phyloP scores from a whole-genome alignment of 2,888 invertebrate genomes.

The Caenorhabditis drosophilae region DNA sequence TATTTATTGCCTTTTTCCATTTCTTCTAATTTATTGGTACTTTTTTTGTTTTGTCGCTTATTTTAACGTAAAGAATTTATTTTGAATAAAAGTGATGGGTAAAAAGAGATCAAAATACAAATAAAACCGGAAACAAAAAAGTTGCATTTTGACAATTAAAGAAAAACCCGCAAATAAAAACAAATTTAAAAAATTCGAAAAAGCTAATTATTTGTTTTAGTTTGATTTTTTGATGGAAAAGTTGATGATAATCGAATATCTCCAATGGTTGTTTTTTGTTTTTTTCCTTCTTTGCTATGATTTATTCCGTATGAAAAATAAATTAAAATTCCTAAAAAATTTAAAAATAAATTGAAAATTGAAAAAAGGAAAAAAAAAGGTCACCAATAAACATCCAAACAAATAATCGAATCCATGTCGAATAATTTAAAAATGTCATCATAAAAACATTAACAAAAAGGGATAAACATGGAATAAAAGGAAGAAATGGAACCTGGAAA shows the following conservation, averaged over 20 bases:
- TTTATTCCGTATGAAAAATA: conserved; percentile 94
- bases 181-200: background rate
- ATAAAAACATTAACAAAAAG: conserved; percentile 89
- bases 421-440: conserved; percentile 85
- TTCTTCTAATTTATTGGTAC: conserved; percentile 1
- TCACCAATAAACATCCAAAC: conserved; percentile 87
- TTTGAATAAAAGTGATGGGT: background rate
- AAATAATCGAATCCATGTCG: conserved; percentile 86
- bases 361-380: background rate
- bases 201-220: background rate
- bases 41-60: conserved; percentile 4
- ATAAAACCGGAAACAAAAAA: conserved; percentile 10
- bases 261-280: conserved; percentile 19
- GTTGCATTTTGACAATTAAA: too few species aligned
- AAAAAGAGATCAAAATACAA: conserved; percentile 12
- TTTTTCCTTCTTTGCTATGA: conserved; percentile 72
- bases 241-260: conserved; percentile 37
- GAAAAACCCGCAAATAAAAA: background rate
- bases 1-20: conserved; percentile 1
- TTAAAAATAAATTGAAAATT: background rate
- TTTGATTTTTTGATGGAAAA: conserved; percentile 30
- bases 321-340: conserved; percentile 79
- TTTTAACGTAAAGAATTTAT: conserved; percentile 1
- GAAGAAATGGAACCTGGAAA: conserved; percentile 40
- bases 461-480: conserved; percentile 31